These are phyloP conservation scores for Platalea minor DNA, from an alignment of 2,797 vertebrate species.

Conservation along the genomic window DNA sequence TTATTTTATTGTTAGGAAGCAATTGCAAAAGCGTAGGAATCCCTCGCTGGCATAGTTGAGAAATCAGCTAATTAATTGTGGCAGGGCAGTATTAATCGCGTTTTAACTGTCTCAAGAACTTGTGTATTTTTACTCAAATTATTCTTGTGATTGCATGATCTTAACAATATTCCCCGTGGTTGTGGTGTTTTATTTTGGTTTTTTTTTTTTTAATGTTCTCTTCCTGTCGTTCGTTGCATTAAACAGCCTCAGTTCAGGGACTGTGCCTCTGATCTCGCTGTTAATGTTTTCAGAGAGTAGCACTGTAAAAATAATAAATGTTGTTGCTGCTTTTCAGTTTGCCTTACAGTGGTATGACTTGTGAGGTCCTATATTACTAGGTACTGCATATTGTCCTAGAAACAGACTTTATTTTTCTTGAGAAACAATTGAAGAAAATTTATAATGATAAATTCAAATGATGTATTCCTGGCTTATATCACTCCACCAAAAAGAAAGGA, in stretches of 20 bases:
- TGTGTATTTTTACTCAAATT: rapidly evolving
- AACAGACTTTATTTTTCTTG: background rate
- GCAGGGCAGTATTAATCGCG: background rate
- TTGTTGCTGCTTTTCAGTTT: background rate
- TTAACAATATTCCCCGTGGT: background rate
- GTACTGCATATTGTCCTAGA: background rate
- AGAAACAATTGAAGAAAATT: background rate
- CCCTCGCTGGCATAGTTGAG: background rate
- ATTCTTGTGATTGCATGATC: background rate
- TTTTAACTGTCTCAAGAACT: background rate
- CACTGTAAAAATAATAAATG: background rate
- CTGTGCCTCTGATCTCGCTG: background rate
- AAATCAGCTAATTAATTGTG: background rate
- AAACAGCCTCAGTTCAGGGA: background rate
- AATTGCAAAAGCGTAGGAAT: background rate
- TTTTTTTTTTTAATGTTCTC: background rate
- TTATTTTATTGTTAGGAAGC: background rate
- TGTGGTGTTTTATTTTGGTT: background rate
- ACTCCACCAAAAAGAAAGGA: background rate
- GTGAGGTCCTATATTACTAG: background rate
- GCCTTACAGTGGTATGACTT: background rate
- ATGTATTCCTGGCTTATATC: background rate
- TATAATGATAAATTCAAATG: background rate
- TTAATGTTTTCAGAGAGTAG: background rate
- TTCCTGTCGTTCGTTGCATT: background rate